Percentiles rank a stretch among this genome's conserved stretches.
These are phyloP conservation scores for Eupelmus urozonus DNA, from an alignment of 2,888 invertebrate genomes.

Conservation along the genomic window DNA sequence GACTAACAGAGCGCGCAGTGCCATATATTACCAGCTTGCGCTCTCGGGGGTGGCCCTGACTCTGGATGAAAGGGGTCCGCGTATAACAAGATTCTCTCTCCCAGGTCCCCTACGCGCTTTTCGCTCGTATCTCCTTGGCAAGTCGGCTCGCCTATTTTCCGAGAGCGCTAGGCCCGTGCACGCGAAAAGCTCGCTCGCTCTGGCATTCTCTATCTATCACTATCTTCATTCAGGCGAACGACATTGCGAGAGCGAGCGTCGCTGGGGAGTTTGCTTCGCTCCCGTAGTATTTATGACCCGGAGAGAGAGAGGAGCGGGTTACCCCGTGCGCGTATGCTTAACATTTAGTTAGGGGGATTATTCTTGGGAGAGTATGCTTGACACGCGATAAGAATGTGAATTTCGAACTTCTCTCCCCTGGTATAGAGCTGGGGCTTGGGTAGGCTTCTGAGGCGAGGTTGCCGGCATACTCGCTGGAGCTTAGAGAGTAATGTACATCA, in stretches of 20 bases:
- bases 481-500: too few relatives aligned
- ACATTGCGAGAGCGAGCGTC: neutral
- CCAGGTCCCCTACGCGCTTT: neutral
- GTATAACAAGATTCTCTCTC: constrained; percentile 26
- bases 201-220: constrained; percentile 25
- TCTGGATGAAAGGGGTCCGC: constrained; percentile 24
- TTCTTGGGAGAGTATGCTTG: constrained; percentile 26
- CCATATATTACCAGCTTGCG: neutral
- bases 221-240: constrained; percentile 30
- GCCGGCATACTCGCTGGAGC: too few relatives aligned
- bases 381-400: constrained; percentile 39
- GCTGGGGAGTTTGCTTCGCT: constrained; percentile 12
- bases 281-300: constrained; percentile 5
- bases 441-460: too few relatives aligned
- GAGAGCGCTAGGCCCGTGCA: neutral
- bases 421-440: too few relatives aligned
- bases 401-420: constrained; percentile 7
- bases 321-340: constrained; percentile 10
- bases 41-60: too few relatives aligned
- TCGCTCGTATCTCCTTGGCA: too few relatives aligned
- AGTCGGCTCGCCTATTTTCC: neutral
- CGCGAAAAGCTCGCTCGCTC: constrained; percentile 15
- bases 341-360: constrained; percentile 33
- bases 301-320: neutral
- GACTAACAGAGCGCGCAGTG: neutral